Evolutionary conservation across 1,140 invertebrate genomes (phyloP).

Genomic region (Eupristina koningsbergeri): DNA sequence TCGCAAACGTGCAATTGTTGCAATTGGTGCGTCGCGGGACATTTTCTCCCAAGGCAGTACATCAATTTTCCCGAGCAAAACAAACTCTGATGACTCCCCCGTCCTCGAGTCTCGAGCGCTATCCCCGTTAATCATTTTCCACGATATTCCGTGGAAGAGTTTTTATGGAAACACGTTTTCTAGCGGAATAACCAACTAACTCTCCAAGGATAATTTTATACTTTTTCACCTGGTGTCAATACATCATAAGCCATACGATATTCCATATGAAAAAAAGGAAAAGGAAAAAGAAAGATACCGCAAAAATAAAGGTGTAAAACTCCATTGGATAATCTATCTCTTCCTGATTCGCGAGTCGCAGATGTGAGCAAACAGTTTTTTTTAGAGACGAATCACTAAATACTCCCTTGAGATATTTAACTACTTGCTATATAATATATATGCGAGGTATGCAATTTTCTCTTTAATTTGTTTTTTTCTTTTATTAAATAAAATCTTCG

Average conservation of each 20-base stretch:
- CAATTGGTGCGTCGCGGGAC: too few species aligned
- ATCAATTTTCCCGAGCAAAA: too few species aligned
- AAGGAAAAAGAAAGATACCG: too few species aligned
- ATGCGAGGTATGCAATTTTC: background rate
- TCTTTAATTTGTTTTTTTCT: background rate
- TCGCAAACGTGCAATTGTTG: background rate
- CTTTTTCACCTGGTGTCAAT: background rate
- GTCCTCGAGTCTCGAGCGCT: too few species aligned
- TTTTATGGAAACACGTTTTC: too few species aligned
- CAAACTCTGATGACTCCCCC: too few species aligned
- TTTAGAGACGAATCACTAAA: constrained; percentile 5
- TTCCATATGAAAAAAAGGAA: too few species aligned
- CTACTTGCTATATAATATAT: background rate
- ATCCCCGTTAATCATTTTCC: too few species aligned
- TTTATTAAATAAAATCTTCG: background rate
- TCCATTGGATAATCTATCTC: background rate
- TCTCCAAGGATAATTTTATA: background rate
- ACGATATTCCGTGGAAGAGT: too few species aligned
- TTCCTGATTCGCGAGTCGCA: constrained; percentile 1
- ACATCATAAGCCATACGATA: background rate
- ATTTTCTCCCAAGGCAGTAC: too few species aligned
- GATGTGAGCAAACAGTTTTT: background rate
- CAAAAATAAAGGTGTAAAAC: background rate
- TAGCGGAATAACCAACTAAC: too few species aligned
- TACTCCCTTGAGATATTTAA: background rate